Evolutionary conservation across 2,797 vertebrate genomes (phyloP), one percentile per base, ranked within the genome.

Genomic region (Scolopax rusticola): DNA sequence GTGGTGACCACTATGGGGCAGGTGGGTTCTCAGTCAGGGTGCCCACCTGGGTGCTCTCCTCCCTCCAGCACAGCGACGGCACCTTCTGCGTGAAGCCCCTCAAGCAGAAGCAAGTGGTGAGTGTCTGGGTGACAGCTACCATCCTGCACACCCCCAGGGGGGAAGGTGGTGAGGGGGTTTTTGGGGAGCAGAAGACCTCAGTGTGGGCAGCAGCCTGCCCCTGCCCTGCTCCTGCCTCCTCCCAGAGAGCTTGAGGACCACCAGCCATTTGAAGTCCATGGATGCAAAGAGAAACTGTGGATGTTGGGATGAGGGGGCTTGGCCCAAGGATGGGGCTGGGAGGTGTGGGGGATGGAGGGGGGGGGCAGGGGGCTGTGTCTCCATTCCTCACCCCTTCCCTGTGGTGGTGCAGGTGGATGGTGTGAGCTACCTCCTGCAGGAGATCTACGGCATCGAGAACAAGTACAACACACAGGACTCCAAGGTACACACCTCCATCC

Each of bases 21-120:
- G 64, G 56, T 15, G 54, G 38, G 40, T 53, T 47, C 69, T 81
- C 40, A 54, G 25, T 56, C 33, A 27, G 0, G 0, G 8, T 17
- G 61, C 33, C 25, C 68, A 94, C 45, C 40, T 8, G 0, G 11
- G 32, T 65, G 24, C 36, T 90, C 63, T 76, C 41, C 85, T 70
- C 43, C 33, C 89, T 92, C 64, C 98, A 99, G 99, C 99, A 99
- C 97, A 98, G 99, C 17, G 99, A 99, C 1, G 99, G 99, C 48
- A 99, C 99, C 84, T 99, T 99, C 98, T 99, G 99, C 5, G 99
- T 99, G 96, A 99, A 99, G 97, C 99, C 99, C 82, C 97, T 99
- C 97, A 99, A 99, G 97, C 99, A 99, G 98, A 99, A 99, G 94
- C 99, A 99, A 98, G 99, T 99, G 98, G 99, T 99, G 93, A 99